phyloP scores from a whole-genome alignment of 2,113 vertebrate genomes.

The Butorides virescens region DNA sequence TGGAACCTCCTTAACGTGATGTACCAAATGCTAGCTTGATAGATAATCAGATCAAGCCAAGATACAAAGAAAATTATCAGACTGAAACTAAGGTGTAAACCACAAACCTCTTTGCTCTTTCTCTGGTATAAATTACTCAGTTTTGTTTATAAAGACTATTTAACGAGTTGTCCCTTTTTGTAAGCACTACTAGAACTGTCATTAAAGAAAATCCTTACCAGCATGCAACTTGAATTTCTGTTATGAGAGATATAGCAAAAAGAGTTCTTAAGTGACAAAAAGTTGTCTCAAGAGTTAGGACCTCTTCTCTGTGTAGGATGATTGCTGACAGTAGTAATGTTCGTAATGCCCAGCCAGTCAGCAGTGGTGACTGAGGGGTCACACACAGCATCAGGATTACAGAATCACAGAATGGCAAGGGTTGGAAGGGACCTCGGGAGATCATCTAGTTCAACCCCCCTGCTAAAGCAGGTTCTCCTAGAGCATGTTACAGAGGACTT shows the following conservation, averaged over 20 bases:
- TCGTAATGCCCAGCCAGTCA: not conserved
- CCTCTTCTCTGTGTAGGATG: not conserved
- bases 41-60: constrained; percentile 26
- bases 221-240: not conserved
- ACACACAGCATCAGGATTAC: not conserved
- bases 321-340: not conserved
- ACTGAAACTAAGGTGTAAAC: constrained; percentile 10
- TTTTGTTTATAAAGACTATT: constrained; percentile 7
- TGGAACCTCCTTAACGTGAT: not conserved
- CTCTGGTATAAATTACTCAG: not conserved
- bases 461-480: too few species aligned
- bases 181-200: not conserved
- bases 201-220: not conserved
- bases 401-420: too few species aligned
- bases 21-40: not conserved
- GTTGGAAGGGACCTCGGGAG: too few species aligned
- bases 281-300: not conserved
- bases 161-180: not conserved
- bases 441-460: too few species aligned
- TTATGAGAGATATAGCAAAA: not conserved
- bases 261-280: not conserved
- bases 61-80: not conserved
- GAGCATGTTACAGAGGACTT: too few species aligned
- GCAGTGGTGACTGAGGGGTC: not conserved
- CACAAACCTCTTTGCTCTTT: not conserved